phyloP scores from a whole-genome alignment of 2,797 vertebrate genomes.

The Carduelis carduelis region DNA sequence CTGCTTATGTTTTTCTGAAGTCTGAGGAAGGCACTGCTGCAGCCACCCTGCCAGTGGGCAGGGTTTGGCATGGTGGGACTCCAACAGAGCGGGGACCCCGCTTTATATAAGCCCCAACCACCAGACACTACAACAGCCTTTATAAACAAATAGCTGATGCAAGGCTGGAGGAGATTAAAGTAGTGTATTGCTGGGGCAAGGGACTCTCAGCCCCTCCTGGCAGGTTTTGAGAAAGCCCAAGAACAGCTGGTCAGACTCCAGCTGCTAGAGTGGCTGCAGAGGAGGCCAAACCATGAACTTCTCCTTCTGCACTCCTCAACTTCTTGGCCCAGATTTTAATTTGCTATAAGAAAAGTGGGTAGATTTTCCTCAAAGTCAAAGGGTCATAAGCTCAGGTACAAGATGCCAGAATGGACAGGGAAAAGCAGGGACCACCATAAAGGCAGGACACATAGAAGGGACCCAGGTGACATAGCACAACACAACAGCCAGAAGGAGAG shows the following conservation, averaged over 20 bases:
- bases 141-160: not conserved
- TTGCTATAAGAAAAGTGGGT: not conserved
- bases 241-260: not conserved
- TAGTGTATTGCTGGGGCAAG: not conserved
- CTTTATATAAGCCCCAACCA: accelerated
- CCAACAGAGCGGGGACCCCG: accelerated
- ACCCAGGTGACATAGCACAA: not conserved
- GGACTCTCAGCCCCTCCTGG: not conserved
- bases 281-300: not conserved
- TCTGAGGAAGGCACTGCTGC: not conserved
- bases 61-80: not conserved
- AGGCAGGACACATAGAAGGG: not conserved
- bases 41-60: accelerated
- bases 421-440: not conserved
- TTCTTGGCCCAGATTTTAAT: not conserved
- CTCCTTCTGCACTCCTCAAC: not conserved
- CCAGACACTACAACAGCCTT: not conserved
- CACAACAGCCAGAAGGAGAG: accelerated
- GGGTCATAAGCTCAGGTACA: not conserved
- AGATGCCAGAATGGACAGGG: not conserved
- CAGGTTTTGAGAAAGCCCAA: not conserved
- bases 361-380: not conserved
- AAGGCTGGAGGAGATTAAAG: not conserved
- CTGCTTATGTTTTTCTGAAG: accelerated
- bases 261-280: not conserved